phyloP scores from a whole-genome alignment of 2,113 vertebrate genomes.

The Cheilinus undulatus region DNA sequence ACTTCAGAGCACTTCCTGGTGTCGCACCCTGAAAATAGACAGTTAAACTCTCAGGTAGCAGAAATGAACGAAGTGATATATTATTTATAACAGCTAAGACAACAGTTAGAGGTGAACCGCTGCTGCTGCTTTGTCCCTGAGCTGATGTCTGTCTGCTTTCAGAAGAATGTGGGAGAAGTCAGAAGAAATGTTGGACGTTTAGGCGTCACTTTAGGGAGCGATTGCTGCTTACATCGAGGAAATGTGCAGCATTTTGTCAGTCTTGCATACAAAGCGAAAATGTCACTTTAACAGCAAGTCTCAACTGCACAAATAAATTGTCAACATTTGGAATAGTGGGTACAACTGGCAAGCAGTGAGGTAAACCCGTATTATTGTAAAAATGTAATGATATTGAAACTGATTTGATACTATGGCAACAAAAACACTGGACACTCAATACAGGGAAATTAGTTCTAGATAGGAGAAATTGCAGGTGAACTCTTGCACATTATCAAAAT shows the following conservation, averaged over 20 bases:
- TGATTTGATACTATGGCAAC: too few relatives aligned
- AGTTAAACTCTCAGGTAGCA: slow-evolving; percentile 37
- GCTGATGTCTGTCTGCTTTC: neutral
- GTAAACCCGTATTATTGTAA: too few relatives aligned
- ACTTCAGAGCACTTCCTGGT: slow-evolving; percentile 42
- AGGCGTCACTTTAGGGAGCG: neutral
- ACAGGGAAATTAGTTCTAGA: too few relatives aligned
- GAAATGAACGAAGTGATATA: slow-evolving; percentile 44
- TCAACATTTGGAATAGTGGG: too few relatives aligned
- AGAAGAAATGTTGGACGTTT: neutral
- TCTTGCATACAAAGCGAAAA: slow-evolving; percentile 4
- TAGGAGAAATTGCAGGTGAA: too few relatives aligned
- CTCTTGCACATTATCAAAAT: too few relatives aligned
- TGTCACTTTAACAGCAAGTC: too few relatives aligned
- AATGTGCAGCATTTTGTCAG: neutral
- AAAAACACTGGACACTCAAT: too few relatives aligned
- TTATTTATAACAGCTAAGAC: slow-evolving; percentile 46
- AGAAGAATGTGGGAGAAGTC: neutral
- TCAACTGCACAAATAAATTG: too few relatives aligned
- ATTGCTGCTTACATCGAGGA: neutral
- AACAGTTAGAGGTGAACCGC: slow-evolving; percentile 15
- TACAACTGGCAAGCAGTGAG: too few relatives aligned
- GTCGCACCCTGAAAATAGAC: slow-evolving; percentile 60
- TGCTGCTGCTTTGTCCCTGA: slow-evolving; percentile 18
- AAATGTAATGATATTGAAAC: too few relatives aligned